Conservation (phyloP, 2,888 invertebrate species). For the Seira musarum region DNA sequence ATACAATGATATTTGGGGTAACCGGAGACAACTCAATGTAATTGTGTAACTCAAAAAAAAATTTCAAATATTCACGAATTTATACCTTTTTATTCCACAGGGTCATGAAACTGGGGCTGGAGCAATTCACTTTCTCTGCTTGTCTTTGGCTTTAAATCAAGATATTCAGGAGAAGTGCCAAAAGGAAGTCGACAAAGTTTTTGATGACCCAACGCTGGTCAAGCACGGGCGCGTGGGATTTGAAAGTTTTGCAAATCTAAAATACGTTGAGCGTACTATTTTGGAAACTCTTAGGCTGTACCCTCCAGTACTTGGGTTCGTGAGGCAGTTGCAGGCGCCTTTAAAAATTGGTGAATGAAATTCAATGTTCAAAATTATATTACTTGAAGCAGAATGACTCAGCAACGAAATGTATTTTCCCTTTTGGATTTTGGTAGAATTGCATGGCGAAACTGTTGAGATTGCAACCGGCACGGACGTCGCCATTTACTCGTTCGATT, state of each 20-base stretch:
- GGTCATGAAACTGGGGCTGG: slow-evolving; percentile 33
- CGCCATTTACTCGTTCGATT: slow-evolving; percentile 7
- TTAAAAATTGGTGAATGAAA: slow-evolving; percentile 11
- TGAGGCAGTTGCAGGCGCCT: slow-evolving; percentile 17
- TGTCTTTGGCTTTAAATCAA: slow-evolving; percentile 18
- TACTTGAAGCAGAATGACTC: too few species aligned
- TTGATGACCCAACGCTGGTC: slow-evolving; percentile 27
- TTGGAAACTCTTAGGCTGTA: slow-evolving; percentile 21
- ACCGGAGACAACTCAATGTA: too few species aligned
- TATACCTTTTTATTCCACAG: too few species aligned
- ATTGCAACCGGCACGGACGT: slow-evolving; percentile 34
- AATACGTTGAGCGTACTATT: slow-evolving; percentile 26
- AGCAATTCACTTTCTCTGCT: slow-evolving; percentile 37
- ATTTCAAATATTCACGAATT: too few species aligned
- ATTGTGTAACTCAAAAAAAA: too few species aligned
- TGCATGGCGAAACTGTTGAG: slow-evolving; percentile 13
- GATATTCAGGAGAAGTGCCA: slow-evolving; percentile 22
- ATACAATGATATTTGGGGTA: too few species aligned
- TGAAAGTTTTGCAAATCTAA: slow-evolving; percentile 10
- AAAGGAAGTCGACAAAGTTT: too few species aligned
- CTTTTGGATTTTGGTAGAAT: too few species aligned
- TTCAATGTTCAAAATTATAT: too few species aligned
- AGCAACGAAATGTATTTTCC: background rate
- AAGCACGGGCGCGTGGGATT: background rate
- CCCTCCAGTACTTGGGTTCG: slow-evolving; percentile 26